Percentiles rank a stretch among this genome's conserved stretches.
Evolutionary conservation across 1,140 invertebrate genomes (phyloP).

Genomic region (Mycetomoellerius zeteki): DNA sequence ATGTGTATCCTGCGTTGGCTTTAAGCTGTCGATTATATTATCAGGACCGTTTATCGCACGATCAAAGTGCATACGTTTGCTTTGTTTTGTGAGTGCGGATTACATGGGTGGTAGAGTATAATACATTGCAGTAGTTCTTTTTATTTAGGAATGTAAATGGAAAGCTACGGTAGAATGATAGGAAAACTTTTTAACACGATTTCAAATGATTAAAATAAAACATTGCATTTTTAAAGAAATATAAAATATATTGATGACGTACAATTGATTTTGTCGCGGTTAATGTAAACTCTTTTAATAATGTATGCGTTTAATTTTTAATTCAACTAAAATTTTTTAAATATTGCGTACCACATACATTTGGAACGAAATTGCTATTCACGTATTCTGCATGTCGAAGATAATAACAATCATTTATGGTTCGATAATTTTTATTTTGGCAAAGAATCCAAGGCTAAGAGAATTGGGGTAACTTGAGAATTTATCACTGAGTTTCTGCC

Average conservation of each 20-base stretch:
- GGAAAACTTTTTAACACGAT: neutral
- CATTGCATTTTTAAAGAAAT: neutral
- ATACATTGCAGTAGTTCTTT: neutral
- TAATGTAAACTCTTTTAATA: neutral
- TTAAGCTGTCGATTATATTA: constrained; percentile 38
- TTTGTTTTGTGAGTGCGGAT: constrained; percentile 1
- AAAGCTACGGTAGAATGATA: neutral
- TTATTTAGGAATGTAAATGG: neutral
- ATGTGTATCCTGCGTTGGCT: constrained; percentile 19
- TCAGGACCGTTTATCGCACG: constrained; percentile 47
- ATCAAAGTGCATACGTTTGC: constrained; percentile 41
- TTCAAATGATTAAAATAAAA: neutral
- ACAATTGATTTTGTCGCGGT: neutral
- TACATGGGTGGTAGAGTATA: constrained; percentile 2
- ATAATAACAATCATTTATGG: constrained; percentile 40
- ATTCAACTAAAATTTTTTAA: neutral
- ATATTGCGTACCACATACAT: neutral
- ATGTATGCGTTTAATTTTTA: neutral
- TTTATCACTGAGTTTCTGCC: constrained; percentile 43
- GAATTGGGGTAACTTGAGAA: constrained; percentile 46
- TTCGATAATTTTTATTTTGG: constrained; percentile 59
- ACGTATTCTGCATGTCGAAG: neutral
- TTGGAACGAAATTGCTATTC: neutral
- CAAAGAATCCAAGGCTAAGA: constrained; percentile 27
- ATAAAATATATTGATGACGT: neutral